Evolutionary conservation across 2,888 invertebrate genomes (phyloP).

Genomic region (Dolichomitus sp.): DNA sequence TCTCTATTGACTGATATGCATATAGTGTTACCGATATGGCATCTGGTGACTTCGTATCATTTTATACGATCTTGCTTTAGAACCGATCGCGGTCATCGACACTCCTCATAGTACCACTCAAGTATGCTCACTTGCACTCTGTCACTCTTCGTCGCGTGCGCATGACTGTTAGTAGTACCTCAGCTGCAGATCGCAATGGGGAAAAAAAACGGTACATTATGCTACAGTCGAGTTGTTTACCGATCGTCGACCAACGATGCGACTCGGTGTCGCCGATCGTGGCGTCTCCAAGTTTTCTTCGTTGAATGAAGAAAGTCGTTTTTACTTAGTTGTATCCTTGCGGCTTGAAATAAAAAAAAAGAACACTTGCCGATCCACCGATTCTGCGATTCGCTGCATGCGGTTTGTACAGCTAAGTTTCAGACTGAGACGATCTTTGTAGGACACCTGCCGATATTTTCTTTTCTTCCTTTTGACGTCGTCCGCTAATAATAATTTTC

Average conservation of each 20-base stretch:
- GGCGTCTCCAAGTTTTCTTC: constrained; percentile 21
- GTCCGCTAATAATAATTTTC: neutral
- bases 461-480: neutral
- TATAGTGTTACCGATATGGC: neutral
- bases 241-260: constrained; percentile 45
- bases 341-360: neutral
- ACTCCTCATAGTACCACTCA: constrained; percentile 13
- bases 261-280: constrained; percentile 12
- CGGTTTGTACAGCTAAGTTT: neutral
- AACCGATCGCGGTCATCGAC: constrained; percentile 15
- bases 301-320: constrained; percentile 16
- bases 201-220: constrained; percentile 53
- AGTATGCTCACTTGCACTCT: constrained; percentile 18
- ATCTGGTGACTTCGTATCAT: constrained; percentile 9
- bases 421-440: neutral
- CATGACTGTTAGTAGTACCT: constrained; percentile 8
- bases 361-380: constrained; percentile 3
- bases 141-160: constrained; percentile 25
- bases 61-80: constrained; percentile 17
- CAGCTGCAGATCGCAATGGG: constrained; percentile 18
- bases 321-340: neutral
- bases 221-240: constrained; percentile 37
- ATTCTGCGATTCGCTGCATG: neutral
- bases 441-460: neutral
- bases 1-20: neutral